Percentiles rank a stretch among this genome's conserved stretches.
Conservation (phyloP, 2,888 invertebrate genomes). For the Chouioia cunea region DNA sequence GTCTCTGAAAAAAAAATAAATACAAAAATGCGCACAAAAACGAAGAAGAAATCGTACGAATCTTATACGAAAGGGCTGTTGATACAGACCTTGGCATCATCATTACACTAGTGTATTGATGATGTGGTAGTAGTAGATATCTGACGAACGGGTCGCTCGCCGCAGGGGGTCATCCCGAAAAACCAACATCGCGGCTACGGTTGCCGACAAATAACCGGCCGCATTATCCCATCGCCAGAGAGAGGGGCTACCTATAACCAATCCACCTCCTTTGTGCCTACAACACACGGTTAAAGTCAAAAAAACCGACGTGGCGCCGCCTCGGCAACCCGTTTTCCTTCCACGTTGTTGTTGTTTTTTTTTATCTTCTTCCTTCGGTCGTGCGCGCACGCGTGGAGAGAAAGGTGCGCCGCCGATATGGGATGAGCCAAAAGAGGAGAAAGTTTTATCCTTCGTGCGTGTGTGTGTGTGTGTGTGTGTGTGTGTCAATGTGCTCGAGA, state of each 20-base stretch:
- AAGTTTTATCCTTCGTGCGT: no score
- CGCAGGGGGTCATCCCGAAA: constrained; percentile 64
- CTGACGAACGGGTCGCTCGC: constrained; percentile 58
- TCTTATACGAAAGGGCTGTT: no score
- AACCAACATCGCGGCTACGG: constrained; percentile 63
- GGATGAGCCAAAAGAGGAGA: neutral
- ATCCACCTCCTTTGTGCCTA: constrained; percentile 52
- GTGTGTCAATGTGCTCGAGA: no score
- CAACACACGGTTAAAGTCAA: neutral
- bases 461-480: no score
- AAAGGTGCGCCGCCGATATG: neutral
- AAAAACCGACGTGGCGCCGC: neutral
- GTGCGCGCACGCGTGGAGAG: neutral
- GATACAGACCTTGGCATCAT: no score
- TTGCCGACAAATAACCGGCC: constrained; percentile 68
- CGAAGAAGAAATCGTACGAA: no score
- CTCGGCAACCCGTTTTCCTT: neutral
- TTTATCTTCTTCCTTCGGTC: no score
- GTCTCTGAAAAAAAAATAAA: no score
- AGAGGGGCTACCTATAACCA: constrained; percentile 60
- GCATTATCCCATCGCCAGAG: constrained; percentile 65
- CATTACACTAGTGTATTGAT: no score
- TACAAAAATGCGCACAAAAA: no score
- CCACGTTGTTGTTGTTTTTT: neutral
- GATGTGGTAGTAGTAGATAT: no score